Evolutionary conservation across 2,888 invertebrate species (phyloP), one percentile per base, ranked within the genome.

Genomic region (Carcina quercana): DNA sequence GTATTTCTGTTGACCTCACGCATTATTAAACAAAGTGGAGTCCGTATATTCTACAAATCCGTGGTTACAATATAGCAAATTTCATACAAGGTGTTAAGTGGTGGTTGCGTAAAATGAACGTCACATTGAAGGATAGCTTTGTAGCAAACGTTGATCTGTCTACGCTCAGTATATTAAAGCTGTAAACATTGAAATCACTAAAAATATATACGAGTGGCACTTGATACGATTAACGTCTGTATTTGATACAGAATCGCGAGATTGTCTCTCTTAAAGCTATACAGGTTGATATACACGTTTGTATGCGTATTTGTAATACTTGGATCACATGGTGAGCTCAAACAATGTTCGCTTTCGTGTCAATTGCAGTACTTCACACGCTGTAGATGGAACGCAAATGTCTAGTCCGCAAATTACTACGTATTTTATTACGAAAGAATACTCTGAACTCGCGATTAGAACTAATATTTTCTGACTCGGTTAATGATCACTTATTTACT

Each of bases 301-400:
- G n/a, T n/a, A n/a, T n/a, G 69, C 74, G 70, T 72, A 73, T 78
- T 66, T 72, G 67, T 70, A 76, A 79, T 80, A 79, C 71, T 71
- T 71, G 50, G 52, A 51, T 58, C 46, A 45, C 44, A 40, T 43
- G 35, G 52, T n/a, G n/a, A n/a, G n/a, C n/a, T n/a, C n/a, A n/a
- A n/a, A n/a, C n/a, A n/a, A n/a, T n/a, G n/a, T n/a, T n/a, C n/a
- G n/a, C n/a, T n/a, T n/a, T n/a, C n/a, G n/a, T n/a, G n/a, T n/a
- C n/a, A n/a, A n/a, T n/a, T n/a, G n/a, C n/a, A n/a, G n/a, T n/a
- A n/a, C n/a, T n/a, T n/a, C n/a, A n/a, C n/a, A n/a, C n/a, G n/a
- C n/a, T n/a, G n/a, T n/a, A n/a, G n/a, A n/a, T n/a, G n/a, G n/a
- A n/a, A n/a, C n/a, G n/a, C n/a, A n/a, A n/a, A n/a, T n/a, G n/a